Percentiles rank a stretch among this genome's conserved stretches.
Conservation (phyloP, 2,113 vertebrate genomes). For the Anseranas semipalmata region DNA sequence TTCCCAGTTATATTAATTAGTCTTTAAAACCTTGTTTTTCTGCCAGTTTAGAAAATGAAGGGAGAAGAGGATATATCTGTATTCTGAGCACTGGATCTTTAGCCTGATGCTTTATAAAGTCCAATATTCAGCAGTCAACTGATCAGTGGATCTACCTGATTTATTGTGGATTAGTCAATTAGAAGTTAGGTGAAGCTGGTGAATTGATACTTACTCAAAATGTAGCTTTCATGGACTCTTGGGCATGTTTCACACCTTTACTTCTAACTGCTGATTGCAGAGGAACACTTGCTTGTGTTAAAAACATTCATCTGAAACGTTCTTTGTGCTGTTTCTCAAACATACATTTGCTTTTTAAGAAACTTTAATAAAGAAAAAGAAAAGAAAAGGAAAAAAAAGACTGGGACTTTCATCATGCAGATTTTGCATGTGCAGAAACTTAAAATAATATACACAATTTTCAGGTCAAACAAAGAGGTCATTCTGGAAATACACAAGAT, state of each 20-base stretch:
- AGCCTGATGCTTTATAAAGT: neutral
- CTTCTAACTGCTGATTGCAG: neutral
- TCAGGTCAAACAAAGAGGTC: constrained; percentile 64
- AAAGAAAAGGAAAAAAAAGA: neutral
- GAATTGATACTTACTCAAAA: neutral
- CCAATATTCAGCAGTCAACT: neutral
- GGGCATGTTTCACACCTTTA: constrained; percentile 3
- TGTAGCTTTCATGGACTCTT: neutral
- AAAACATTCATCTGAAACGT: neutral
- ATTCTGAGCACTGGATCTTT: neutral
- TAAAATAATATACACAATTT: constrained; percentile 66
- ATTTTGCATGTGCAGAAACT: constrained; percentile 47
- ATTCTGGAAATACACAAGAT: constrained; percentile 46
- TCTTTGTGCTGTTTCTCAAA: neutral
- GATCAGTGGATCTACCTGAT: neutral
- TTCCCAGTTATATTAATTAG: neutral
- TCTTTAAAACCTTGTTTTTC: neutral
- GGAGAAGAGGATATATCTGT: neutral
- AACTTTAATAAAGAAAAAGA: neutral
- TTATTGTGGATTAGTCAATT: neutral
- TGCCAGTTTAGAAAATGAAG: neutral
- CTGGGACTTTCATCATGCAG: constrained; percentile 3
- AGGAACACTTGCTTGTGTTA: neutral
- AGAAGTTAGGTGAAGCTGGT: neutral
- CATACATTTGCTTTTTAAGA: neutral